These are phyloP conservation scores for Tortrix viridana DNA, from an alignment of 2,888 invertebrate genomes.

Conservation along the genomic window DNA sequence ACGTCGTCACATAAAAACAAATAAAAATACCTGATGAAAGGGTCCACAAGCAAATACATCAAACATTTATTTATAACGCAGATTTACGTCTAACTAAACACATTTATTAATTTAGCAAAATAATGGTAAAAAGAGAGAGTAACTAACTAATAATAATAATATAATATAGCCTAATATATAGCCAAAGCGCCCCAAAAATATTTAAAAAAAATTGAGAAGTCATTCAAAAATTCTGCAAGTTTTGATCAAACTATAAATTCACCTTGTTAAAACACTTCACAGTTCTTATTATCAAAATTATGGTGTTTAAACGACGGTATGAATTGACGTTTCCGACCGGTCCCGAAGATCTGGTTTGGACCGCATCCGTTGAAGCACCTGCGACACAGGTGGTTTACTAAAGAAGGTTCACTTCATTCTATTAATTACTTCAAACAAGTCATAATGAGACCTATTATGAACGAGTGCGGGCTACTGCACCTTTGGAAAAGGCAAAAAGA, in stretches of 20 bases:
- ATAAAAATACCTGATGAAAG: too few species aligned
- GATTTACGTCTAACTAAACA: neutral
- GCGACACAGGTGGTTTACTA: constrained; percentile 40
- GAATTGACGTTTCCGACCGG: constrained; percentile 59
- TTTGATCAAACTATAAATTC: neutral
- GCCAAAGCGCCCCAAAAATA: too few species aligned
- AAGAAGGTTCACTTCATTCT: constrained; percentile 9
- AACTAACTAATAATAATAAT: too few species aligned
- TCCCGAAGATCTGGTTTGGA: constrained; percentile 45
- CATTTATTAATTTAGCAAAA: constrained; percentile 21
- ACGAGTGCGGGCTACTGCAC: neutral
- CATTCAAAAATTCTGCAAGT: too few species aligned
- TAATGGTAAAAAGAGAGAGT: constrained; percentile 37
- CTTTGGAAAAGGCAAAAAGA: neutral
- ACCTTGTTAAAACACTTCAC: constrained; percentile 30
- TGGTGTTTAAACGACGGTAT: constrained; percentile 43
- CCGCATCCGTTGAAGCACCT: constrained; percentile 57
- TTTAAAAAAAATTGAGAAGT: too few species aligned
- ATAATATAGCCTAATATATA: too few species aligned
- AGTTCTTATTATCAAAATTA: constrained; percentile 34
- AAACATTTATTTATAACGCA: neutral
- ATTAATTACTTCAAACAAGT: constrained; percentile 6
- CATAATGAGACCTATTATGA: constrained; percentile 6
- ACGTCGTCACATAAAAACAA: too few species aligned
- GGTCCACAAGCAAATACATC: too few species aligned